Evolutionary conservation across 1,140 invertebrate species (phyloP).

Genomic region (Vanessa atalanta): DNA sequence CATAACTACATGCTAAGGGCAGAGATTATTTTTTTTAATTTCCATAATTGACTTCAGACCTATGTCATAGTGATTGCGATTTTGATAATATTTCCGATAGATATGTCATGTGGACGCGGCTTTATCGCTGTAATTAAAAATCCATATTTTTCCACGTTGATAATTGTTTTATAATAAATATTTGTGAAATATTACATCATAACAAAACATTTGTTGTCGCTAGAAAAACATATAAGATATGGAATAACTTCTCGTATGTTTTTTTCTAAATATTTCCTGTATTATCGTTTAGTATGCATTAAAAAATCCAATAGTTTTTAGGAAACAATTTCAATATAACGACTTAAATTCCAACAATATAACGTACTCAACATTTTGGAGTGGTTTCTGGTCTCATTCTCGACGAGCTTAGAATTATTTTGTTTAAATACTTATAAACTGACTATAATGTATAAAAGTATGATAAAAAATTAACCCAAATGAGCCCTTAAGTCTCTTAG

Average conservation of each 20-base stretch:
- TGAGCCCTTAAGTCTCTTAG: no score
- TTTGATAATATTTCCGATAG: no score
- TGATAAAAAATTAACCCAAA: no score
- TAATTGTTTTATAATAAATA: neutral
- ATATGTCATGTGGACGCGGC: no score
- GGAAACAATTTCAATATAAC: neutral
- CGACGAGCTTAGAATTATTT: slow-evolving; percentile 11
- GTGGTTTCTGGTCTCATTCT: slow-evolving; percentile 1
- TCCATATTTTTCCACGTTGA: no score
- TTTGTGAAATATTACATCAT: neutral
- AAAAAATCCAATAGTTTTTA: neutral
- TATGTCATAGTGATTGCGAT: no score
- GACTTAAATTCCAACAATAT: slow-evolving; percentile 1
- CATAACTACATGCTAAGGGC: no score
- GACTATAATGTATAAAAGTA: neutral
- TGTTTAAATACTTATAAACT: neutral
- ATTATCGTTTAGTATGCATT: neutral
- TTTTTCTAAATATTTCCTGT: neutral
- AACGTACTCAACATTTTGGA: neutral
- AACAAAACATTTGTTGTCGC: neutral
- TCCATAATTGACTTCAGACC: no score
- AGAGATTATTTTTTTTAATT: no score
- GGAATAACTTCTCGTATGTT: neutral
- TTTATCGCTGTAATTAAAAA: no score
- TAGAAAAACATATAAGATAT: neutral